A percentile compares a stretch with the other conserved stretches of the same genome.
phyloP scores from a whole-genome alignment of 2,888 invertebrate genomes.

The Pharmacophagus antenor region DNA sequence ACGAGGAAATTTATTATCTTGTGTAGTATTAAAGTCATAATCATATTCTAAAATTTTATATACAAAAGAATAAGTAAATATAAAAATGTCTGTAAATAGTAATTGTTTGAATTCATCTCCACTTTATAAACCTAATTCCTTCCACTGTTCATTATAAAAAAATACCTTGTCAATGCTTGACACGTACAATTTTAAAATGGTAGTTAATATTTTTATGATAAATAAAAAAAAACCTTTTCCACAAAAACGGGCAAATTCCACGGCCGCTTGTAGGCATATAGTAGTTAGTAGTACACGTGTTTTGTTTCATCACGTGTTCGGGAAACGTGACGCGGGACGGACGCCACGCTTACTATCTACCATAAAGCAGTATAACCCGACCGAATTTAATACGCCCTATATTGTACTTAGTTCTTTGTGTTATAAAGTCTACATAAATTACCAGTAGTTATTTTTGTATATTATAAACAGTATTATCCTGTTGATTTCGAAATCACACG shows the following conservation, averaged over 20 bases:
- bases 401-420: not conserved
- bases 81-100: too few relatives aligned
- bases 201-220: too few relatives aligned
- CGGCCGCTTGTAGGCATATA: not conserved
- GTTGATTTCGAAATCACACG: not conserved
- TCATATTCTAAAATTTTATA: too few relatives aligned
- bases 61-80: too few relatives aligned
- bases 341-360: constrained; percentile 36
- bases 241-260: constrained; percentile 1
- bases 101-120: too few relatives aligned
- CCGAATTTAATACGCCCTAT: constrained; percentile 1
- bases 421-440: not conserved
- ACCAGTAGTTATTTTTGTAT: not conserved
- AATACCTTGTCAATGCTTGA: too few relatives aligned
- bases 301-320: constrained; percentile 50
- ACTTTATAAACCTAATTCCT: too few relatives aligned
- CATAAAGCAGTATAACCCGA: constrained; percentile 9
- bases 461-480: not conserved
- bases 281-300: constrained; percentile 49
- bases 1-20: too few relatives aligned
- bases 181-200: too few relatives aligned
- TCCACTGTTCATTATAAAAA: too few relatives aligned
- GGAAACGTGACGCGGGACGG: constrained; percentile 54
- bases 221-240: not conserved
- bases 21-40: too few relatives aligned